A percentile compares a stretch with the other conserved stretches of the same genome.
Conservation (phyloP, 2,113 vertebrate species). For the Stegastes partitus region DNA sequence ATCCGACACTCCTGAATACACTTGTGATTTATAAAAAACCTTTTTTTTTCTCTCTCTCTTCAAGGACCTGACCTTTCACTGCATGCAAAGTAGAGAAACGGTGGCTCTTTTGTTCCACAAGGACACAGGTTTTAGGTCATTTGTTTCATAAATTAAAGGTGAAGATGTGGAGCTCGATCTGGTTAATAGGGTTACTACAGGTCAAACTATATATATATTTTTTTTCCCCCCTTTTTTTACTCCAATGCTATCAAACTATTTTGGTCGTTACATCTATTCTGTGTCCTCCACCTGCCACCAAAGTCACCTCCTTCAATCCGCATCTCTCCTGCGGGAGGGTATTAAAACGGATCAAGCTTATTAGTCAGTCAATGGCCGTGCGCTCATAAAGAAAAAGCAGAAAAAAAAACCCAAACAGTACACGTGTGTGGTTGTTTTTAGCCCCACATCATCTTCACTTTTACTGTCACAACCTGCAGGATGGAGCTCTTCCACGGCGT, state of each 20-base stretch:
- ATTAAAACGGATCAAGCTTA: slow-evolving; percentile 92
- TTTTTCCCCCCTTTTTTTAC: slow-evolving; percentile 80
- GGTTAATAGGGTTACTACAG: slow-evolving; percentile 85
- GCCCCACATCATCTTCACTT: slow-evolving; percentile 50
- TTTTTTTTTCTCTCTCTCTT: slow-evolving; percentile 75
- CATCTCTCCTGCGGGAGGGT: slow-evolving; percentile 83
- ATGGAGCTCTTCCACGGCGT: not conserved
- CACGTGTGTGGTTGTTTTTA: not conserved
- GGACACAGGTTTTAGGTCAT: slow-evolving; percentile 80
- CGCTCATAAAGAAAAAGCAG: slow-evolving; percentile 15
- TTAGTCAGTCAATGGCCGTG: slow-evolving; percentile 84
- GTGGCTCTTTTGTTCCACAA: slow-evolving; percentile 78
- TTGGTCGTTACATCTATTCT: too few relatives aligned
- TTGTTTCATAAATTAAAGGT: slow-evolving; percentile 86
- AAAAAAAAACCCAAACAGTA: too few relatives aligned
- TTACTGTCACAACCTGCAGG: slow-evolving; percentile 33
- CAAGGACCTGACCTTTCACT: slow-evolving; percentile 81
- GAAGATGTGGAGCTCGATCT: slow-evolving; percentile 82
- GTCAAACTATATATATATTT: slow-evolving; percentile 82
- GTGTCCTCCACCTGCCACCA: slow-evolving; percentile 88
- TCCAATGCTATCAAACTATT: slow-evolving; percentile 81
- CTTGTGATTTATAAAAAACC: slow-evolving; percentile 79
- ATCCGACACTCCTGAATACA: slow-evolving; percentile 4
- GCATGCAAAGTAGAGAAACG: slow-evolving; percentile 73
- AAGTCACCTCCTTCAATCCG: slow-evolving; percentile 80